Conservation (phyloP, 2,797 vertebrate genomes). For the Discoglossus pictus region DNA sequence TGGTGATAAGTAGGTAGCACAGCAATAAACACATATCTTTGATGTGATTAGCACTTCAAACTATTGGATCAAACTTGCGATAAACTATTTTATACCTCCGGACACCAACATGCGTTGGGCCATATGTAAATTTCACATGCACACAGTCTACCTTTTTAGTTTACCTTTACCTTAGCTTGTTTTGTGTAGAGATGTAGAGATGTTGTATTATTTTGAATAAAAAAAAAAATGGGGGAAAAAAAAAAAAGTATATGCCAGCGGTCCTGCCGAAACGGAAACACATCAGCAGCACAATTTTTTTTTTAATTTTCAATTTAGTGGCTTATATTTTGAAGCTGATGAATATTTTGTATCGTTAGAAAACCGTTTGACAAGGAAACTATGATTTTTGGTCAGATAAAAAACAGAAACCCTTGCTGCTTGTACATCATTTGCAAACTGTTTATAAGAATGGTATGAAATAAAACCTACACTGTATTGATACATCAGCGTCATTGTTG, state of each 20-base stretch:
- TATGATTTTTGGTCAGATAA: conserved; percentile 1
- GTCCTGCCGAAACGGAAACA: background rate
- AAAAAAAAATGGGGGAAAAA: background rate
- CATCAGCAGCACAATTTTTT: conserved; percentile 38
- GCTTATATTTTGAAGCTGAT: conserved; percentile 26
- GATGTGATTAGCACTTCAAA: conserved; percentile 2
- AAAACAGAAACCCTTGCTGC: conserved; percentile 20
- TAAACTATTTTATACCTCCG: conserved; percentile 27
- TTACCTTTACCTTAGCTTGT: background rate
- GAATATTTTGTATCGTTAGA: conserved; percentile 22
- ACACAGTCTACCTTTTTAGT: conserved; percentile 19
- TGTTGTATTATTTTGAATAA: conserved; percentile 23
- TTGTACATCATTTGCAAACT: conserved; percentile 39
- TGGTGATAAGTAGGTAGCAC: conserved; percentile 4
- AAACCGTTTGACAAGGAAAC: background rate
- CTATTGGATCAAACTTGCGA: background rate
- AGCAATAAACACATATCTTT: conserved; percentile 39
- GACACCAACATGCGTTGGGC: background rate
- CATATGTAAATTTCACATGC: conserved; percentile 1
- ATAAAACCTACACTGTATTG: conserved; percentile 35
- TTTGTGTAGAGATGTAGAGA: conserved; percentile 11
- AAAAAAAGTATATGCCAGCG: conserved; percentile 6
- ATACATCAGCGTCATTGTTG: conserved; percentile 5
- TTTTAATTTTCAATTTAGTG: conserved; percentile 14
- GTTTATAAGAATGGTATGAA: conserved; percentile 32